Conservation (phyloP, 2,888 invertebrate genomes). For the Brachypalpus laphriformis region DNA sequence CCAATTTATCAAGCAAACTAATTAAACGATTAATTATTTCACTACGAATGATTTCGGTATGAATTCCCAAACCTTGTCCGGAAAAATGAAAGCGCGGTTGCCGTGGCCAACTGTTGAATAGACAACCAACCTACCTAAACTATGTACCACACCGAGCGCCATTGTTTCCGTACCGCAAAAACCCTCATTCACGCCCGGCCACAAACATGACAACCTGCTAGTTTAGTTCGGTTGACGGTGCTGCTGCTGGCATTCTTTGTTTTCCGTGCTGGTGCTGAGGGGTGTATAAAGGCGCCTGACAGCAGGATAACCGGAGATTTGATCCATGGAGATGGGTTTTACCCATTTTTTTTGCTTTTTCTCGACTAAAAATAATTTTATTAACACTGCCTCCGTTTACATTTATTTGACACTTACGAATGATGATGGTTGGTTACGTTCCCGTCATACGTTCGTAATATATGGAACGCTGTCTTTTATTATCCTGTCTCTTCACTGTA, state of each 20-base stretch:
- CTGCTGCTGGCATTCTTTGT: constrained; percentile 13
- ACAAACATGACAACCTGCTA: constrained; percentile 60
- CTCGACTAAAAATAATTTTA: constrained; percentile 60
- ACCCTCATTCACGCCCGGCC: constrained; percentile 35
- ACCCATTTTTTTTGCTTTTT: constrained; percentile 1
- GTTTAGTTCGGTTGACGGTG: constrained; percentile 13
- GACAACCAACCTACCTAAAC: constrained; percentile 2
- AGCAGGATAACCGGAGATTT: constrained; percentile 47
- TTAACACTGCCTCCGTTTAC: constrained; percentile 53
- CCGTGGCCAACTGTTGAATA: constrained; percentile 55
- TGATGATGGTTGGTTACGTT: constrained; percentile 52
- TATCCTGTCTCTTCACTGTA: constrained; percentile 52
- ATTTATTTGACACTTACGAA: constrained; percentile 66
- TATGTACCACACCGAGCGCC: constrained; percentile 6
- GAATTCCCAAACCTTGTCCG: constrained; percentile 9
- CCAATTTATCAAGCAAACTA: constrained; percentile 57
- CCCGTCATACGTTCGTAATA: constrained; percentile 25
- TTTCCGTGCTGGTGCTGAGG: not conserved
- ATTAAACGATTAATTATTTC: constrained; percentile 70
- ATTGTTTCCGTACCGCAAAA: constrained; percentile 40
- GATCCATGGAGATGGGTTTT: constrained; percentile 43
- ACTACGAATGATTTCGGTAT: not conserved
- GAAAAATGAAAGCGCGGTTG: not conserved
- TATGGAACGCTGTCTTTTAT: constrained; percentile 59
- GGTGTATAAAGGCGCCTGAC: constrained; percentile 23